Base-by-base conservation (phyloP, 2,113 vertebrate species). In the Oncorhynchus mykiss region DNA sequence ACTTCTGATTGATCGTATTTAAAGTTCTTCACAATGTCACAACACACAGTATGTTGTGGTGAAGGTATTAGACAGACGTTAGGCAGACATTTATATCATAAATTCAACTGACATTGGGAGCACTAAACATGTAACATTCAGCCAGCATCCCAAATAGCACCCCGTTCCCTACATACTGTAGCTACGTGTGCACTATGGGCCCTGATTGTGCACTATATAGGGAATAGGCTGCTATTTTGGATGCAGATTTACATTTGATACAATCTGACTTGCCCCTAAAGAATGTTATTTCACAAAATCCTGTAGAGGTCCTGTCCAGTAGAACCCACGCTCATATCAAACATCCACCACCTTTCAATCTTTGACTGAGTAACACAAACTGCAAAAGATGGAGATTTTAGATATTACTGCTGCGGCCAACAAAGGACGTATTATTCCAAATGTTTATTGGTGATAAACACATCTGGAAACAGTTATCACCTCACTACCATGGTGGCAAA, bases 221-320 rank as follows among this genome's bases (percentile, higher is more conserved):
- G 51, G 2, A 45, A 45, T 45, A 54, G 14, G 51, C 13, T 54
- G 51, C 16, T 5, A 54, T 54, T 54, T 54, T 16, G 78, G 75
- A 73, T 77, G 71, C 59, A 62, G n/a, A 22, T 11, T 78, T 70
- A 78, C 13, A 39, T 13, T 68, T 11, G 22, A 80, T 73, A 71
- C 22, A 74, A 67, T 31, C 25, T 31, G 62, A 54, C 76, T 54
- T 66, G 51, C 51, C 51, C 16, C 76, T 84, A 48, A 67, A 69
- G 66, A 5, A 18, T 20, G 31, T 1, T 24, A 65, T 71, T 66
- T 75, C 12, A 59, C 12, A 59, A 34, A 73, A 73, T 67, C 51
- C 51, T 54, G 51, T 54, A 18, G 51, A 54, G 51, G 51, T 54
- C 51, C 12, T 54, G 45, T 60, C 39, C 73, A n/a, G 3, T 71